Evolutionary conservation across 2,113 vertebrate species (phyloP).

Genomic region (Diadophis punctatus): DNA sequence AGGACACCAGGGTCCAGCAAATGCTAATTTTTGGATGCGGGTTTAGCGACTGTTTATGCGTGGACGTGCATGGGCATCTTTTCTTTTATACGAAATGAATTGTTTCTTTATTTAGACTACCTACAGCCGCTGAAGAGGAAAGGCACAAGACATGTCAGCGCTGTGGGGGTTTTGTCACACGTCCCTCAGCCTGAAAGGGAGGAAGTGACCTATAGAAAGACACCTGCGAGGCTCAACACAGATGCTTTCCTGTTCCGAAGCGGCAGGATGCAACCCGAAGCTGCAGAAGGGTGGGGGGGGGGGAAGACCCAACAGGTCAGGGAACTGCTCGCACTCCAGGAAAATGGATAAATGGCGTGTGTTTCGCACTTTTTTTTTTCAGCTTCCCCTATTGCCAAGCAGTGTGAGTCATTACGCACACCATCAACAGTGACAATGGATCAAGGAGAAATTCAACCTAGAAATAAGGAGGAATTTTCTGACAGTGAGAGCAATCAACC

Average conservation of each 20-base stretch:
- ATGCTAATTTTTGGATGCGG: neutral
- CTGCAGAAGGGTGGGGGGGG: neutral
- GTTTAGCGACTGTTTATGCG: neutral
- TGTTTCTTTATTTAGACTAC: constrained; percentile 6
- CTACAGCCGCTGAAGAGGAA: constrained; percentile 23
- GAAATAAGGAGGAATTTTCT: too few relatives aligned
- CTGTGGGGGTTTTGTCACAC: constrained; percentile 33
- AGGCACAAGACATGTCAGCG: constrained; percentile 49
- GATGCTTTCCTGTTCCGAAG: constrained; percentile 39
- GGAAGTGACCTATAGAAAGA: constrained; percentile 55
- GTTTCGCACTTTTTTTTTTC: neutral
- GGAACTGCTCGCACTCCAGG: constrained; percentile 1
- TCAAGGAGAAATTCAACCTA: too few relatives aligned
- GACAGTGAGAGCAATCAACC: too few relatives aligned
- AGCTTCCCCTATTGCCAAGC: neutral
- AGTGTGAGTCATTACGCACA: neutral
- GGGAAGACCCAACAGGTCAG: neutral
- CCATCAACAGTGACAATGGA: neutral
- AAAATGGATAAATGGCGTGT: neutral
- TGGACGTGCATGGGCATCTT: neutral
- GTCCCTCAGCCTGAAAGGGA: constrained; percentile 38
- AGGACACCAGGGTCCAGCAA: too few relatives aligned
- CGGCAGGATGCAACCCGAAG: constrained; percentile 33
- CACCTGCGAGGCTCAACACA: constrained; percentile 55
- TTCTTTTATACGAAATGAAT: neutral